Percentiles rank a stretch among this genome's conserved stretches.
Conservation (phyloP, 1,140 invertebrate species). For the Camponotus vicinus region DNA sequence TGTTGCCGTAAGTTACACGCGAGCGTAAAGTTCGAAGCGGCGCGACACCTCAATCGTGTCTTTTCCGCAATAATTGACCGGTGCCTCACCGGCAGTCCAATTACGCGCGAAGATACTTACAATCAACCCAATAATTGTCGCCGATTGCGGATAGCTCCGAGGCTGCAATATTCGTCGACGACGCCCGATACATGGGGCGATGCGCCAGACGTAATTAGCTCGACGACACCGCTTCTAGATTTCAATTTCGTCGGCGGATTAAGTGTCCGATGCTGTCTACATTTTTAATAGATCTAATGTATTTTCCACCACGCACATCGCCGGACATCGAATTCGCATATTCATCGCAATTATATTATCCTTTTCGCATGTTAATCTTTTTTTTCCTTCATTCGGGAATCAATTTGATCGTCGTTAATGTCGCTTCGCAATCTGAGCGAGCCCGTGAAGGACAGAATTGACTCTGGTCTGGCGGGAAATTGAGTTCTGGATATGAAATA, state of each 20-base stretch:
- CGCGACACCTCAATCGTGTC: conserved; percentile 19
- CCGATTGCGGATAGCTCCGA: conserved; percentile 54
- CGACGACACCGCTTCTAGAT: conserved; percentile 67
- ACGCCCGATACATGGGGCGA: conserved; percentile 61
- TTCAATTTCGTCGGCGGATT: conserved; percentile 70
- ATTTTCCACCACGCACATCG: no score
- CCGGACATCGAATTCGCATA: no score
- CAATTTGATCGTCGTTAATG: conserved; percentile 15
- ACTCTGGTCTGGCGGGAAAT: conserved; percentile 57
- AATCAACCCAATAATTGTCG: conserved; percentile 70
- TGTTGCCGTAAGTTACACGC: conserved; percentile 43
- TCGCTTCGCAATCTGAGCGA: background rate
- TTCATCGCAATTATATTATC: background rate
- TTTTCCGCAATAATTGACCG: conserved; percentile 41
- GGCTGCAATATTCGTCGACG: conserved; percentile 66
- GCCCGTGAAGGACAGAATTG: background rate
- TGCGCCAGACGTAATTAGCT: conserved; percentile 69
- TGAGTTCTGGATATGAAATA: conserved; percentile 68
- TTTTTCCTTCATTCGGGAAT: background rate
- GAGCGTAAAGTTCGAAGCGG: background rate
- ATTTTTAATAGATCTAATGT: no score
- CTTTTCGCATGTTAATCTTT: background rate
- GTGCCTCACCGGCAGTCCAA: conserved; percentile 52
- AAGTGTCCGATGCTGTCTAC: no score
- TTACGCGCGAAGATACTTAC: conserved; percentile 65